These are phyloP conservation scores for Zaprionus gabonicus DNA, from an alignment of 1,140 invertebrate species.

Conservation along the genomic window DNA sequence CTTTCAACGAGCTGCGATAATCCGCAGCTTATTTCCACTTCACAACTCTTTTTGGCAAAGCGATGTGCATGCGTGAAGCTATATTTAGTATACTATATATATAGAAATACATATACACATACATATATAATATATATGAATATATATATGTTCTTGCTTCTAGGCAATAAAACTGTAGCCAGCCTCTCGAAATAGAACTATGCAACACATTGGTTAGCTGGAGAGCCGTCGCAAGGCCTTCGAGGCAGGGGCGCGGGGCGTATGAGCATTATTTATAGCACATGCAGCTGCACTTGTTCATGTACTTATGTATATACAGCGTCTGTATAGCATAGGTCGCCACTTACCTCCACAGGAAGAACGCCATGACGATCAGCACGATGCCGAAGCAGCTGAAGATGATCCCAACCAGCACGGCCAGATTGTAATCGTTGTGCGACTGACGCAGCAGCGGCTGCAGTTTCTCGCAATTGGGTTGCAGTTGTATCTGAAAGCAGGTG, in stretches of 20 bases:
- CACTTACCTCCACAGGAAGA: conserved; percentile 92
- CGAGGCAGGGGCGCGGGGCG: neutral
- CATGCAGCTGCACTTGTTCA: conserved; percentile 46
- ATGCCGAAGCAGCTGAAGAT: conserved; percentile 90
- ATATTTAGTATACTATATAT: neutral
- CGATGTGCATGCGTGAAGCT: neutral
- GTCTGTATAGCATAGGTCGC: conserved; percentile 44
- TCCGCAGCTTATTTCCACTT: conserved; percentile 1
- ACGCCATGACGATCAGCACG: conserved; percentile 88
- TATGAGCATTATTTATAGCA: neutral
- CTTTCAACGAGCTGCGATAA: neutral
- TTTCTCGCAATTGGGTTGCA: conserved; percentile 89
- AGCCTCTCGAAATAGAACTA: neutral
- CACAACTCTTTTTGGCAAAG: neutral
- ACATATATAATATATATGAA: neutral
- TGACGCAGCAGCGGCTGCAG: conserved; percentile 86
- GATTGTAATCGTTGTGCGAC: conserved; percentile 88
- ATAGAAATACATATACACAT: neutral
- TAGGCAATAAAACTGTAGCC: neutral
- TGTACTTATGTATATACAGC: neutral
- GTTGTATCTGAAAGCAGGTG: conserved; percentile 72
- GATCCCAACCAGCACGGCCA: conserved; percentile 90
- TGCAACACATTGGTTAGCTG: neutral
- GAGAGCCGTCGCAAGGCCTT: neutral
- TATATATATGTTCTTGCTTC: neutral